Percentiles rank a stretch among this genome's conserved stretches.
Evolutionary conservation across 2,113 vertebrate species (phyloP).

Genomic region (Phasianus colchicus): DNA sequence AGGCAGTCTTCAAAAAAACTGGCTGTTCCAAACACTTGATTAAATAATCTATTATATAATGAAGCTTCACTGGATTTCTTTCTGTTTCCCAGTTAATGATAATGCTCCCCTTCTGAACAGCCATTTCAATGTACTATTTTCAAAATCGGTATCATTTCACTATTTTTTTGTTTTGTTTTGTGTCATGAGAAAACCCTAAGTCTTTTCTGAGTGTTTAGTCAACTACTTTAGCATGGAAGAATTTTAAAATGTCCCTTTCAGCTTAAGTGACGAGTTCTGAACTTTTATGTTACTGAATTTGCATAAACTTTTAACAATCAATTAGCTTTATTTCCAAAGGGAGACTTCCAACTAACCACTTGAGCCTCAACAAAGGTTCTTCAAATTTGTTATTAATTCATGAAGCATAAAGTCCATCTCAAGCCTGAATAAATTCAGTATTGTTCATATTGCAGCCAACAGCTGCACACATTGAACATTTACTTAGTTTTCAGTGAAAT

Average conservation of each 20-base stretch:
- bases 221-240: neutral
- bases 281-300: neutral
- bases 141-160: neutral
- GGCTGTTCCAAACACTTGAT: neutral
- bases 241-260: neutral
- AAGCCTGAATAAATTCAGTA: neutral
- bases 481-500: neutral
- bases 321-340: neutral
- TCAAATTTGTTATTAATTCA: neutral
- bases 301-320: slow-evolving; percentile 25
- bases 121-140: neutral
- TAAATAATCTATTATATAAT: neutral
- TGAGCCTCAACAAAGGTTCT: neutral
- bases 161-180: neutral
- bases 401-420: neutral
- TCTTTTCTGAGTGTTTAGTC: neutral
- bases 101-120: neutral
- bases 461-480: neutral
- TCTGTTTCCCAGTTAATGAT: neutral
- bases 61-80: neutral
- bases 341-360: neutral
- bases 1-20: neutral
- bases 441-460: neutral
- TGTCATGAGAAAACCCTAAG: neutral
- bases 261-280: neutral